Evolutionary conservation across 2,888 invertebrate species (phyloP), one percentile per base, ranked within the genome.

Genomic region (Matsumyia berberina): DNA sequence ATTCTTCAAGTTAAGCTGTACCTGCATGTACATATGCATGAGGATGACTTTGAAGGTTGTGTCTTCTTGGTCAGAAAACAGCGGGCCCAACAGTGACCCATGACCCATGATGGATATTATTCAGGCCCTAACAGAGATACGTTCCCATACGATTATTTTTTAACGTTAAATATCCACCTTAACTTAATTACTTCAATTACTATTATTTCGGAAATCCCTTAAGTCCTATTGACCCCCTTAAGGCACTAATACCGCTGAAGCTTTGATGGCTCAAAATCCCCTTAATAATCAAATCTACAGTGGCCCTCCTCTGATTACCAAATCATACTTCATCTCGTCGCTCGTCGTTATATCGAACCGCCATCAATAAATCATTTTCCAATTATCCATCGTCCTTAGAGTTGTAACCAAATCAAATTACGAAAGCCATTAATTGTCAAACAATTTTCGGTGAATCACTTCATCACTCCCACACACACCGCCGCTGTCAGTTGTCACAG

Each of bases 401-500:
- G 37, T 33, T 66, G 39, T 39, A 44, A 58, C 46, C 70, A 49
- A 70, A 70, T 58, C 37, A 51, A 70, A 70, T 70, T 58, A 70
- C 44, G 37, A 46, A 70, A 70, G 37, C 70, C 70, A 70, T 70
- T 70, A 70, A 70, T 70, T 58, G 57, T 46, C 57, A 70, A 70
- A 58, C 57, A 58, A 70, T 70, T 70, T 70, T 58, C 58, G 49
- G 29, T 70, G 33, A 69, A 69, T 44, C 67, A 39, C 33, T 33
- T 19, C 44, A 12, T 19, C 44, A 37, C 49, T 7, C 19, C 12
- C 64, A 24, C 19, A 49, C 24, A 24, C 29, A 39, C 7, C 24
- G 2, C 19, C 4, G 24, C 42, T 6, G 49, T 62, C 49, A 19
- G 24, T 29, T 6, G 49, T 62, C 49, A 19, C 7, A 9, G 42